These are phyloP conservation scores for Drosophila bunnanda DNA, from an alignment of 2,888 invertebrate species.

Conservation along the genomic window DNA sequence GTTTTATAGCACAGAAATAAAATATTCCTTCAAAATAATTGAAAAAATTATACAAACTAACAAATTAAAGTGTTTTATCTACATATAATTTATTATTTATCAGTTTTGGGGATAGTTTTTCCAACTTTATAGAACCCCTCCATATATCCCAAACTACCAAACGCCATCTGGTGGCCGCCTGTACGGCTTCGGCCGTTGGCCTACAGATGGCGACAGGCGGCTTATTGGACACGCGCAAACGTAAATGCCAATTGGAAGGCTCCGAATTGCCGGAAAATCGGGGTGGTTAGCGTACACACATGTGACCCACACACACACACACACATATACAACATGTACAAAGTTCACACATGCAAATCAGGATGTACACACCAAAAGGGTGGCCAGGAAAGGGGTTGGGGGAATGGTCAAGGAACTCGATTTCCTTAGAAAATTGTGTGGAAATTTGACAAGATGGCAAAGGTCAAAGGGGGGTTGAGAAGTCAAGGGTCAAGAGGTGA, in stretches of 20 bases:
- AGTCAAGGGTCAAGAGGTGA: conserved; percentile 7
- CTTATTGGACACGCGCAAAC: conserved; percentile 67
- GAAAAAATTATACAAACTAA: neutral
- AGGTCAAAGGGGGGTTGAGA: too few relatives aligned
- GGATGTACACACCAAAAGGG: neutral
- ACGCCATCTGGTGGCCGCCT: conserved; percentile 63
- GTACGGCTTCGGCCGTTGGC: conserved; percentile 42
- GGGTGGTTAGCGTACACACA: conserved; percentile 61
- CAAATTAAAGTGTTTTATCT: neutral
- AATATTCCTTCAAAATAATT: too few relatives aligned
- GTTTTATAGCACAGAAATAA: neutral
- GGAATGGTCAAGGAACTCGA: conserved; percentile 32
- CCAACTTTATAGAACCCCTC: neutral
- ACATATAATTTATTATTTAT: neutral
- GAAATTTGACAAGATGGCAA: neutral
- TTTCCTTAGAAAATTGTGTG: neutral
- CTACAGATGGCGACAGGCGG: conserved; percentile 63
- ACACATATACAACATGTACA: neutral
- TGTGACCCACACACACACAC: conserved; percentile 21
- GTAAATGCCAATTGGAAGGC: conserved; percentile 77
- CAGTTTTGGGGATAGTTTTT: neutral
- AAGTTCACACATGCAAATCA: conserved; percentile 16
- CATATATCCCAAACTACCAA: neutral
- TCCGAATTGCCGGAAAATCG: conserved; percentile 48
- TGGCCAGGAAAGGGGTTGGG: conserved; percentile 9